Conservation (phyloP, 2,888 invertebrate genomes). For the Hedychridium roseum region DNA sequence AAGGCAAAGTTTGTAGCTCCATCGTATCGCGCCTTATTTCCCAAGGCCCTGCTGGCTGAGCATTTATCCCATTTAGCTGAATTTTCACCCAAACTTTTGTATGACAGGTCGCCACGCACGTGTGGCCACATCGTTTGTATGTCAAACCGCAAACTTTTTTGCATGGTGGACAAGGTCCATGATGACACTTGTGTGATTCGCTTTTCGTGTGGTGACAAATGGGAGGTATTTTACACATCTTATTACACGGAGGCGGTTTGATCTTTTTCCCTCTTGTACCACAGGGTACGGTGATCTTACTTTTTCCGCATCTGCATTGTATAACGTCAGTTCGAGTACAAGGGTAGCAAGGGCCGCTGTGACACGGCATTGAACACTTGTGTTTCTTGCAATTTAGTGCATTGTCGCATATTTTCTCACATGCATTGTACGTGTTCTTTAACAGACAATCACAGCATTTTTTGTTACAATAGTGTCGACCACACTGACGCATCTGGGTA, state of each 20-base stretch:
- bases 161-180: conserved; percentile 85
- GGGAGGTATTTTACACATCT: conserved; percentile 78
- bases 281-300: conserved; percentile 83
- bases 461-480: conserved; percentile 86
- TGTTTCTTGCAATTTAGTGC: conserved; percentile 86
- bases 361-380: conserved; percentile 83
- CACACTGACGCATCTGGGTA: conserved; percentile 80
- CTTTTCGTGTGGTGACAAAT: conserved; percentile 84
- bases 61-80: conserved; percentile 66
- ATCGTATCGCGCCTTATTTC: conserved; percentile 63
- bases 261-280: conserved; percentile 80
- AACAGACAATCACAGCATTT: conserved; percentile 59
- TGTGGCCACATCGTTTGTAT: conserved; percentile 71
- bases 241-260: conserved; percentile 81
- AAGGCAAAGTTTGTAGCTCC: conserved; percentile 69
- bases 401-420: conserved; percentile 86
- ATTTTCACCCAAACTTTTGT: conserved; percentile 75
- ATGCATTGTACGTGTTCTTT: conserved; percentile 65
- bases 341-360: conserved; percentile 85
- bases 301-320: conserved; percentile 82
- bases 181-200: conserved; percentile 82
- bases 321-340: conserved; percentile 77
- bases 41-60: conserved; percentile 74
- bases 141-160: conserved; percentile 75
- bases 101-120: conserved; percentile 79